Percentiles rank a stretch among this genome's conserved stretches.
Conservation (phyloP, 2,113 vertebrate species). For the Nestor notabilis region DNA sequence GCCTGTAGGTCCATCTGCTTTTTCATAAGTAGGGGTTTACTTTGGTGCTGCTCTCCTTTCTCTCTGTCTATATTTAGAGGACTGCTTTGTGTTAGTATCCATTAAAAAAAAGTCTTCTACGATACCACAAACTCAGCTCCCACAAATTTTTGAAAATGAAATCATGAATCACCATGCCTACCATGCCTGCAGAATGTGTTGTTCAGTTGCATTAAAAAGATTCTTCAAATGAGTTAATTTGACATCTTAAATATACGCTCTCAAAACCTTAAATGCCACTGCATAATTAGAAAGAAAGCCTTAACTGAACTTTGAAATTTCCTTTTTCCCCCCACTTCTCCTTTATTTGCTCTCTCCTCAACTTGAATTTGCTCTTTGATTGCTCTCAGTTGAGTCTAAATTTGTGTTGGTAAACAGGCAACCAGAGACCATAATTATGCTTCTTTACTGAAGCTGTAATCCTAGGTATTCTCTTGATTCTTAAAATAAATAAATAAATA, state of each 20-base stretch:
- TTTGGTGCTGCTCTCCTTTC: not conserved
- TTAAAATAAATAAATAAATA: not conserved
- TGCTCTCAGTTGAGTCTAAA: not conserved
- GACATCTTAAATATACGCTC: not conserved
- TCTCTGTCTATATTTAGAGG: not conserved
- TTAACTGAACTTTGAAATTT: not conserved
- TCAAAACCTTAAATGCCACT: slow-evolving; percentile 28
- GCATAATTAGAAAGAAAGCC: not conserved
- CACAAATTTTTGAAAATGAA: not conserved
- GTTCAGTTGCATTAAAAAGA: not conserved
- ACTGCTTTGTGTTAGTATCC: not conserved
- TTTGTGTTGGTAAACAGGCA: not conserved
- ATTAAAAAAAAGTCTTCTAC: not conserved
- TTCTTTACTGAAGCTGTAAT: not conserved
- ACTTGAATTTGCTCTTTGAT: not conserved
- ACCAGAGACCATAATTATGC: not conserved
- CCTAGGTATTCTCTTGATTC: not conserved
- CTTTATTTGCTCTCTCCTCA: not conserved
- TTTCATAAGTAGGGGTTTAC: not conserved
- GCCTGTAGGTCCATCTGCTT: not conserved
- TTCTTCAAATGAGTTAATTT: slow-evolving; percentile 5
- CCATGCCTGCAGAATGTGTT: not conserved
- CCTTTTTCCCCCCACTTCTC: not conserved
- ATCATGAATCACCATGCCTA: slow-evolving; percentile 17
- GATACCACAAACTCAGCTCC: not conserved